Evolutionary conservation across 2,797 vertebrate species (phyloP).

Genomic region (Phoebastria nigripes): DNA sequence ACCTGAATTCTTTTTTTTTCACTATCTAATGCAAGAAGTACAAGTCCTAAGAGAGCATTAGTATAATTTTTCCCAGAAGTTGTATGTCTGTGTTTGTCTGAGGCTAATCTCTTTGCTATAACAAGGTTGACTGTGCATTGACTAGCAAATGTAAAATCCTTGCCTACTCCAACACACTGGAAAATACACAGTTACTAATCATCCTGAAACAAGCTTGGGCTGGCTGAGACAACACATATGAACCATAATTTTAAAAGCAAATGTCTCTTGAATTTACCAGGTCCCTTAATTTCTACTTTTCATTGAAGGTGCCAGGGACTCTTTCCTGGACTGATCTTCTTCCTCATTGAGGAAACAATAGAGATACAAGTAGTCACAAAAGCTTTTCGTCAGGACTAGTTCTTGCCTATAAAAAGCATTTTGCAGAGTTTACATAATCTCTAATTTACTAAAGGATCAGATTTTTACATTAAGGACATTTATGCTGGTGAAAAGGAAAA

Average conservation of each 20-base stretch:
- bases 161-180: background rate
- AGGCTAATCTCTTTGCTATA: background rate
- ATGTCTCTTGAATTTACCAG: background rate
- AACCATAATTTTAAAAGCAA: background rate
- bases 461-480: constrained; percentile 34
- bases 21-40: background rate
- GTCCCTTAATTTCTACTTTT: background rate
- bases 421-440: background rate
- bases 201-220: background rate
- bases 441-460: background rate
- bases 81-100: background rate
- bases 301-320: background rate
- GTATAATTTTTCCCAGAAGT: background rate
- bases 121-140: background rate
- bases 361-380: background rate
- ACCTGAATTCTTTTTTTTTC: background rate
- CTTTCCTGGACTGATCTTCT: background rate
- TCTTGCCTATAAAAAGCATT: background rate
- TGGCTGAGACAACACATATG: background rate
- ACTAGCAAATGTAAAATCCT: background rate
- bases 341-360: background rate
- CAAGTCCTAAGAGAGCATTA: background rate
- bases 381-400: background rate
- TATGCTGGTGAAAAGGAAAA: constrained; percentile 32
- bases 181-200: background rate